Evolutionary conservation across 2,113 vertebrate genomes (phyloP).

Genomic region (Tragelaphus buxtoni): DNA sequence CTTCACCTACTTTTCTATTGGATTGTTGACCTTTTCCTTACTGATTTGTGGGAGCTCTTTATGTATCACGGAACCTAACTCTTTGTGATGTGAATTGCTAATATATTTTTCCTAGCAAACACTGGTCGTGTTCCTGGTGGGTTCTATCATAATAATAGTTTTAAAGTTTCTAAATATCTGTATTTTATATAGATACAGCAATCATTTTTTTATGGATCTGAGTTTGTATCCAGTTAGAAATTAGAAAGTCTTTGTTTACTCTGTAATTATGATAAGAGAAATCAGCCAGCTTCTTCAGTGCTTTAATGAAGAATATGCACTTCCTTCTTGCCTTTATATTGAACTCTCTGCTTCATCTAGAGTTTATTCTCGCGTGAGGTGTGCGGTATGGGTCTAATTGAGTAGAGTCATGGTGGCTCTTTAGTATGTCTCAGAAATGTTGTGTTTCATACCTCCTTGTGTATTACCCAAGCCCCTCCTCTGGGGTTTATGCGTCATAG

Average conservation of each 20-base stretch:
- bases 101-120: background rate
- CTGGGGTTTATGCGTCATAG: background rate
- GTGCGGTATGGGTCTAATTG: background rate
- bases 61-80: background rate
- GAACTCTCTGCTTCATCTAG: background rate
- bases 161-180: background rate
- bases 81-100: background rate
- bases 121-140: background rate
- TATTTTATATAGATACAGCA: background rate
- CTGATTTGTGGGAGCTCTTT: background rate
- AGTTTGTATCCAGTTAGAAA: background rate
- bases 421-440: background rate
- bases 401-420: background rate
- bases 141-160: background rate
- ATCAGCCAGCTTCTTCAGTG: background rate
- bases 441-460: background rate
- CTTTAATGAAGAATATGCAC: background rate
- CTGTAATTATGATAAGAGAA: constrained; percentile 16
- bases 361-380: constrained; percentile 11
- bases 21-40: background rate
- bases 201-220: background rate
- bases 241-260: background rate
- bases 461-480: background rate
- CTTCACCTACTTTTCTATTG: background rate
- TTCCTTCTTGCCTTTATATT: background rate